phyloP scores from a whole-genome alignment of 2,113 vertebrate species.

The Lota lota region DNA sequence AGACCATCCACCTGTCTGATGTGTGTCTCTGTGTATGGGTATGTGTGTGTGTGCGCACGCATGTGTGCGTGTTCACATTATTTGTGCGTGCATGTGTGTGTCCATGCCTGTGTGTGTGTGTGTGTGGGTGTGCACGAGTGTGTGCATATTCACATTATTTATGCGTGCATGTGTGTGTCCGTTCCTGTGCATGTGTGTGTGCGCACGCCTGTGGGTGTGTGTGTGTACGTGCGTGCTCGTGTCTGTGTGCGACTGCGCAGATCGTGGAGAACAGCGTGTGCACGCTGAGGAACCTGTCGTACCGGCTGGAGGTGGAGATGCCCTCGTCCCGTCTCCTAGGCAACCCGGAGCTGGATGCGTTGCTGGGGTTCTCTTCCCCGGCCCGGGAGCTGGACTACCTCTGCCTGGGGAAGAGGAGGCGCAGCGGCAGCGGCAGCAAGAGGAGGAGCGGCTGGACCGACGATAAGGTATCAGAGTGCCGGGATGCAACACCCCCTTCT shows the following conservation, averaged over 20 bases:
- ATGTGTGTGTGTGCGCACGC: too few relatives aligned
- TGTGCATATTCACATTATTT: too few relatives aligned
- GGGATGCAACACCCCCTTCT: background rate
- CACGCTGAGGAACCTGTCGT: slow-evolving; percentile 95
- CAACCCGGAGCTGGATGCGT: slow-evolving; percentile 86
- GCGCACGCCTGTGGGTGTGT: too few relatives aligned
- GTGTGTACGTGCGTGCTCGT: background rate
- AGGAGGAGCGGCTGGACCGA: slow-evolving; percentile 77
- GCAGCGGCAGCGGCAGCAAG: slow-evolving; percentile 79
- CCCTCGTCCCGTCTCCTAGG: slow-evolving; percentile 91
- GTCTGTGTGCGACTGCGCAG: slow-evolving; percentile 55
- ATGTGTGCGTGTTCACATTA: too few relatives aligned
- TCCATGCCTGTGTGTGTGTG: too few relatives aligned
- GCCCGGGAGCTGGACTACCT: slow-evolving; percentile 91
- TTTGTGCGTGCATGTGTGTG: too few relatives aligned
- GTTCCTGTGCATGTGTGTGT: too few relatives aligned
- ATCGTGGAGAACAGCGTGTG: slow-evolving; percentile 98
- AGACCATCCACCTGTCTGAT: too few relatives aligned
- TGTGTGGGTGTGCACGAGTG: too few relatives aligned
- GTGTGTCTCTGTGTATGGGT: too few relatives aligned
- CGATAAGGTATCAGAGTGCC: slow-evolving; percentile 78
- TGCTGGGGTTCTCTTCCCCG: slow-evolving; percentile 88
- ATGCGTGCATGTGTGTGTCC: too few relatives aligned
- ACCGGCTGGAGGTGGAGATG: slow-evolving; percentile 94
- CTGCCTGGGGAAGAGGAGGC: slow-evolving; percentile 96